Percentiles rank a stretch among this genome's conserved stretches.
phyloP scores from a whole-genome alignment of 2,113 vertebrate species.

The Machaerirhynchus nigripectus region DNA sequence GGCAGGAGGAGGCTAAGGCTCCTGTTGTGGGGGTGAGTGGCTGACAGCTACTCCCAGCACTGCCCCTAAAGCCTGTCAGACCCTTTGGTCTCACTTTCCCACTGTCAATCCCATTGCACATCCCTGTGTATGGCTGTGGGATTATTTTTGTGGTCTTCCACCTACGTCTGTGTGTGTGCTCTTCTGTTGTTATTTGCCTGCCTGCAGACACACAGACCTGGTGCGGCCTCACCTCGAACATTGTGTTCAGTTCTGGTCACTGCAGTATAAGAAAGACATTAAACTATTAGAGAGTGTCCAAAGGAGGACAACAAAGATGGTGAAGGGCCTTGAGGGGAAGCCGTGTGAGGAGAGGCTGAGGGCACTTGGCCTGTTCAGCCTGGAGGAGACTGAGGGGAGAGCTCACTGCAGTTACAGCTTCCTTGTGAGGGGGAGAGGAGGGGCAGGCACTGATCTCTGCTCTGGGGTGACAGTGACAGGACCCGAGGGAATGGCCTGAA shows the following conservation, averaged over 20 bases:
- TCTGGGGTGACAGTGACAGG: background rate
- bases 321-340: background rate
- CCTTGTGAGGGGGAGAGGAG: accelerated
- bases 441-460: background rate
- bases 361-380: background rate
- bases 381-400: background rate
- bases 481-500: background rate
- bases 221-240: background rate
- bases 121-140: background rate
- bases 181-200: background rate
- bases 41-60: background rate
- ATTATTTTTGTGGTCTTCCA: background rate
- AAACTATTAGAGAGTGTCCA: background rate
- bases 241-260: background rate
- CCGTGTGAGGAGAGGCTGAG: background rate
- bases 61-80: background rate
- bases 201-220: background rate
- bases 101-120: background rate
- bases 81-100: background rate
- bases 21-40: accelerated
- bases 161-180: accelerated
- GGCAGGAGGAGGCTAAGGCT: background rate
- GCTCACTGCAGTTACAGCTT: accelerated
- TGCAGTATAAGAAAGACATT: background rate
- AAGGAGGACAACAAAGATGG: no score